These are phyloP conservation scores for Solea senegalensis DNA, from an alignment of 2,113 vertebrate genomes.

Conservation along the genomic window DNA sequence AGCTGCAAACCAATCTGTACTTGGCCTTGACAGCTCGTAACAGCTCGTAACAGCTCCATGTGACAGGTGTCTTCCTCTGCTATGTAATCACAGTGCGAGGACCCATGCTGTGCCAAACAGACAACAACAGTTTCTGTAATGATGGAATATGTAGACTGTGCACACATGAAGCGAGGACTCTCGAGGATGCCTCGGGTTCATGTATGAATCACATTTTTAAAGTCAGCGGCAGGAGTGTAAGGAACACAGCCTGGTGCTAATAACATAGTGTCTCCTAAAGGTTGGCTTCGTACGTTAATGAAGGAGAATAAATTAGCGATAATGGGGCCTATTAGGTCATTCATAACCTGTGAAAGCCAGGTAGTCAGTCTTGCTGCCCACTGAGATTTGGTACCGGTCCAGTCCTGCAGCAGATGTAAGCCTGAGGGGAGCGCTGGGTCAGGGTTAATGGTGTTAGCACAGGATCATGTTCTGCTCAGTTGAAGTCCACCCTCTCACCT, in stretches of 20 bases:
- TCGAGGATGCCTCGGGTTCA: slow-evolving; percentile 41
- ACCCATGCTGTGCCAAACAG: slow-evolving; percentile 67
- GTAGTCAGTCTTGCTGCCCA: slow-evolving; percentile 68
- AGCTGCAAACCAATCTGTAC: slow-evolving; percentile 61
- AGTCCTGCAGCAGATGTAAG: slow-evolving; percentile 73
- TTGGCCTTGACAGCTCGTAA: slow-evolving; percentile 61
- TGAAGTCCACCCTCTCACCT: slow-evolving; percentile 56
- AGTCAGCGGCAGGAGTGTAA: slow-evolving; percentile 36
- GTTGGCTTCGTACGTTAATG: slow-evolving; percentile 39
- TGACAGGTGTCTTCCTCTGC: slow-evolving; percentile 66
- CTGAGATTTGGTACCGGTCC: slow-evolving; percentile 75
- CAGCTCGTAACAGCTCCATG: slow-evolving; percentile 58
- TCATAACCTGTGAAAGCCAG: slow-evolving; percentile 59
- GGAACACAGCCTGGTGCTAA: slow-evolving; percentile 29
- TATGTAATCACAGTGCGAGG: slow-evolving; percentile 69
- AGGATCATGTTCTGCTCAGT: slow-evolving; percentile 72
- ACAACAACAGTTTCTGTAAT: slow-evolving; percentile 69
- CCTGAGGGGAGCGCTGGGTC: slow-evolving; percentile 60
- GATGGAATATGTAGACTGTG: slow-evolving; percentile 60
- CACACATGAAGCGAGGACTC: slow-evolving; percentile 46
- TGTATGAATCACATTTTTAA: slow-evolving; percentile 54
- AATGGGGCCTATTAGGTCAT: slow-evolving; percentile 59
- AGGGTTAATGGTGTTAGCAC: slow-evolving; percentile 73
- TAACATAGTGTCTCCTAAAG: slow-evolving; percentile 48
- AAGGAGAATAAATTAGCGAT: slow-evolving; percentile 49